phyloP scores from a whole-genome alignment of 2,888 invertebrate species.

The Cyclophora punctaria region DNA sequence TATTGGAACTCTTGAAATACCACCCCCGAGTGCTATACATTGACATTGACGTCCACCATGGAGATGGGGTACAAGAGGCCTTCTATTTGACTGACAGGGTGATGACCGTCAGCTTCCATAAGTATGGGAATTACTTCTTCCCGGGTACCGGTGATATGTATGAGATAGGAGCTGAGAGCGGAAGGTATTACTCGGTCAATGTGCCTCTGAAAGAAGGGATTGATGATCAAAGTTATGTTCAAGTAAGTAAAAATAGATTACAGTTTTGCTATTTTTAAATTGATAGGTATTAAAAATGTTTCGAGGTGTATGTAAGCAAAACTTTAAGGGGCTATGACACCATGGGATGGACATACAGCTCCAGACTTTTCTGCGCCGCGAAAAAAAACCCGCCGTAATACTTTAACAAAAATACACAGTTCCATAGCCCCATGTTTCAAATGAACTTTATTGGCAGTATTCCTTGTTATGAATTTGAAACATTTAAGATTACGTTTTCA shows the following conservation, averaged over 20 bases:
- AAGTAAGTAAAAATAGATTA: conserved; percentile 58
- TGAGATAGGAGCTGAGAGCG: conserved; percentile 96
- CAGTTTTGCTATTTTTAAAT: too few species aligned
- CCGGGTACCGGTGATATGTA: conserved; percentile 99
- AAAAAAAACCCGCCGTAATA: too few species aligned
- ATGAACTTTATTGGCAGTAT: too few species aligned
- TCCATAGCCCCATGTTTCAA: too few species aligned
- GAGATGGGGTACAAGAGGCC: conserved; percentile 97
- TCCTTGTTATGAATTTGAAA: neutral
- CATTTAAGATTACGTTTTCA: neutral
- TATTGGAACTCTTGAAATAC: conserved; percentile 94
- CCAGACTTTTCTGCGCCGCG: too few species aligned
- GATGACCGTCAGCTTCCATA: conserved; percentile 99
- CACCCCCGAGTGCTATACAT: conserved; percentile 97
- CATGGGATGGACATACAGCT: too few species aligned
- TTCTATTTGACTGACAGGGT: conserved; percentile 97
- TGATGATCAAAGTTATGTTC: conserved; percentile 93
- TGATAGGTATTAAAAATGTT: too few species aligned
- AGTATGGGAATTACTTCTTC: conserved; percentile 98
- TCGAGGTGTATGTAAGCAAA: too few species aligned
- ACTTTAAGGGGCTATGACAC: too few species aligned
- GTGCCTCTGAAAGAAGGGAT: conserved; percentile 98
- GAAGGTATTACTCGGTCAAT: conserved; percentile 97
- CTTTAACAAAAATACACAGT: too few species aligned
- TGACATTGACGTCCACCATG: conserved; percentile 99